Conservation (phyloP, 1,140 invertebrate genomes). For the Luehdorfia chinensis region DNA sequence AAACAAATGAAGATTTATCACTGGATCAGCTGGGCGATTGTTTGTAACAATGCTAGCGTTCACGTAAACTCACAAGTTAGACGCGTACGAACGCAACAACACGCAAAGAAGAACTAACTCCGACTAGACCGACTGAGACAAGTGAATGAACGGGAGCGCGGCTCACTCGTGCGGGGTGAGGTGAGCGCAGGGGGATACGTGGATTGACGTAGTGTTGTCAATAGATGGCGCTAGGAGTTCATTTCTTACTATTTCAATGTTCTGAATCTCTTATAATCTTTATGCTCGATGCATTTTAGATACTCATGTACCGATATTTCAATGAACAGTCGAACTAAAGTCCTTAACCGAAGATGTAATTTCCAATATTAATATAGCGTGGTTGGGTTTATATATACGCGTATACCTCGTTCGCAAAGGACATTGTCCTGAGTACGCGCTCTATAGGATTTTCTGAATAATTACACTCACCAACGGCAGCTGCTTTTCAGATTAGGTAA, state of each 20-base stretch:
- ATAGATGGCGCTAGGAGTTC: slow-evolving; percentile 52
- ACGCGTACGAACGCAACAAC: slow-evolving; percentile 25
- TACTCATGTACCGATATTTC: too few species aligned
- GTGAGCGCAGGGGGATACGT: slow-evolving; percentile 21
- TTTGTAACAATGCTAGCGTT: slow-evolving; percentile 65
- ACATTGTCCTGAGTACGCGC: not conserved
- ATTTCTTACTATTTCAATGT: slow-evolving; percentile 2
- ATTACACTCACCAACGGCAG: slow-evolving; percentile 32
- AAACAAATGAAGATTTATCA: slow-evolving; percentile 35
- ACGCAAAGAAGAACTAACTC: slow-evolving; percentile 57
- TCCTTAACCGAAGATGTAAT: too few species aligned
- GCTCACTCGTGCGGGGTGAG: slow-evolving; percentile 23
- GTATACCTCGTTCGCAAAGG: not conserved
- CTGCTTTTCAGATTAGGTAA: slow-evolving; percentile 53
- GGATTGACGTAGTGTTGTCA: slow-evolving; percentile 6
- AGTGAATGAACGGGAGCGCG: slow-evolving; percentile 51
- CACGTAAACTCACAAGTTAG: slow-evolving; percentile 24
- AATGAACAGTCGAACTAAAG: too few species aligned
- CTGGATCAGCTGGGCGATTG: slow-evolving; percentile 67
- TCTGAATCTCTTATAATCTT: too few species aligned
- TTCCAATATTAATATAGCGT: too few species aligned
- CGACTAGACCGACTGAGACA: slow-evolving; percentile 36
- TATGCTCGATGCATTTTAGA: too few species aligned
- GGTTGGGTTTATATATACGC: too few species aligned
- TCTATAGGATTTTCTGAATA: slow-evolving; percentile 31